Percentiles rank a stretch among this genome's conserved stretches.
phyloP scores from a whole-genome alignment of 64 coral and sea anemone species.

The Stichodactyla helianthus region DNA sequence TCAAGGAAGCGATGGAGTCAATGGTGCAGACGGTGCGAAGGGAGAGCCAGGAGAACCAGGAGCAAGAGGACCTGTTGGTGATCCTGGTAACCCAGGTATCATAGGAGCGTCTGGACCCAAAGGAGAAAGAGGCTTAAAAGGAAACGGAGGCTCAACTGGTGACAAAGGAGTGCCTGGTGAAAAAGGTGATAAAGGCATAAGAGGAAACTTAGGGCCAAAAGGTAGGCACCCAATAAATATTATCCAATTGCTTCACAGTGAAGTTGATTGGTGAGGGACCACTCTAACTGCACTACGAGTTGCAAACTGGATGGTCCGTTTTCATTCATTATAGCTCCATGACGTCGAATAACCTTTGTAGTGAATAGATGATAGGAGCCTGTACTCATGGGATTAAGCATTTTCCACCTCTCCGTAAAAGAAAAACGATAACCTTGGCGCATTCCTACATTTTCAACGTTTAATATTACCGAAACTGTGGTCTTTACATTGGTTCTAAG shows the following conservation, averaged over 20 bases:
- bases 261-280: too few species aligned
- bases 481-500: background rate
- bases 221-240: background rate
- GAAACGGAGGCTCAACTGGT: background rate
- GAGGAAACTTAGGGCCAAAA: background rate
- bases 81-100: background rate
- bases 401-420: too few species aligned
- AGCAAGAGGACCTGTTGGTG: background rate
- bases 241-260: too few species aligned
- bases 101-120: conserved; percentile 3
- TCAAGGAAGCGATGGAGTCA: background rate
- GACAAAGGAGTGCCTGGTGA: background rate
- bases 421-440: too few species aligned
- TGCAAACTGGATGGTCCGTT: too few species aligned
- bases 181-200: background rate
- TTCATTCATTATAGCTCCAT: too few species aligned
- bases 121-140: background rate
- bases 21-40: background rate
- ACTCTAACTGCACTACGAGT: too few species aligned
- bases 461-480: background rate
- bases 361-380: too few species aligned
- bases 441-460: too few species aligned
- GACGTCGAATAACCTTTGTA: too few species aligned
- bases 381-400: too few species aligned
- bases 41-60: conserved; percentile 6